Conservation (phyloP, 2,888 invertebrate genomes). For the Ectemnius lituratus region DNA sequence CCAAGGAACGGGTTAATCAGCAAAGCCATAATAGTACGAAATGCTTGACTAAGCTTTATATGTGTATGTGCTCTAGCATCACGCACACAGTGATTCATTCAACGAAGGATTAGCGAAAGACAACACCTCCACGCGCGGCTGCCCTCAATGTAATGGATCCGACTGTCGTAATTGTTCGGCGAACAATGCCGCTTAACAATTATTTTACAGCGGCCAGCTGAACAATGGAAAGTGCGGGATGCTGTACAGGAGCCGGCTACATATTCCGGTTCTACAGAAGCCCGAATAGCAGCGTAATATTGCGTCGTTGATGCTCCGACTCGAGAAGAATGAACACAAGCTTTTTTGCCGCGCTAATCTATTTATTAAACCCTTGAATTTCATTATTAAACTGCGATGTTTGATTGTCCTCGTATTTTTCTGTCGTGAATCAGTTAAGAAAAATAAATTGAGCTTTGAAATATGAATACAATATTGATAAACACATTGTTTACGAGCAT, state of each 20-base stretch:
- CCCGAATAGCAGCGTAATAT: constrained; percentile 46
- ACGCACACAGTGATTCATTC: constrained; percentile 18
- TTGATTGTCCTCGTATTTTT: too few relatives aligned
- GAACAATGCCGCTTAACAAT: constrained; percentile 48
- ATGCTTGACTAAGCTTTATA: too few relatives aligned
- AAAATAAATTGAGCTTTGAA: too few relatives aligned
- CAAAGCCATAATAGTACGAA: too few relatives aligned
- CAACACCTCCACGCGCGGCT: constrained; percentile 21
- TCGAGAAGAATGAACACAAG: constrained; percentile 35
- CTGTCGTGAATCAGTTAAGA: too few relatives aligned
- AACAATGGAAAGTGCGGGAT: constrained; percentile 32
- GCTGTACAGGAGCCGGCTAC: constrained; percentile 39
- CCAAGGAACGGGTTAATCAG: too few relatives aligned
- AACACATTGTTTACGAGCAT: too few relatives aligned
- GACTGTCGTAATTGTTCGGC: constrained; percentile 37
- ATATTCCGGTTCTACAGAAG: constrained; percentile 40
- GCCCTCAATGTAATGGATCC: constrained; percentile 40
- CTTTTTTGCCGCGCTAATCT: constrained; percentile 26
- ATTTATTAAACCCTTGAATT: background rate
- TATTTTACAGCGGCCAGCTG: constrained; percentile 48
- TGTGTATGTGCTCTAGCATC: too few relatives aligned
- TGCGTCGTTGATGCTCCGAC: constrained; percentile 28
- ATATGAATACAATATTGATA: too few relatives aligned
- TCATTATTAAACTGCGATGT: background rate
- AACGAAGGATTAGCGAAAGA: constrained; percentile 27